Conservation (phyloP, 2,113 vertebrate genomes). For the Cyanoliseus patagonus region DNA sequence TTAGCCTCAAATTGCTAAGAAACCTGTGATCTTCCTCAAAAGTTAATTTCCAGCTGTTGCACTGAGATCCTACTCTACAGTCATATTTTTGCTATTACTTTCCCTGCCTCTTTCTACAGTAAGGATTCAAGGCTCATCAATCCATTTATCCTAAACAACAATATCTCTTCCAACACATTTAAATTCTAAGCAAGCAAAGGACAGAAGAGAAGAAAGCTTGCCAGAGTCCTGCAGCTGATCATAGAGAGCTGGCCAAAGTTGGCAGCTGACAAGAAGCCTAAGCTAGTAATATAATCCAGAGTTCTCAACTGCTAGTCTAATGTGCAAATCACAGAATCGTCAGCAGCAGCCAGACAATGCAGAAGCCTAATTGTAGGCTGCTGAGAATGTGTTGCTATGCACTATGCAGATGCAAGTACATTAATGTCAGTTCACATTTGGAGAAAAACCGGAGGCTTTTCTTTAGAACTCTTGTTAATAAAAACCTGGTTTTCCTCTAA, state of each 20-base stretch:
- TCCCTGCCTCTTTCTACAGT: not conserved
- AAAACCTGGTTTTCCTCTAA: not conserved
- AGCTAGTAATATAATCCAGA: not conserved
- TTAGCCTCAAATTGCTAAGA: not conserved
- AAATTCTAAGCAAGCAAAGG: not conserved
- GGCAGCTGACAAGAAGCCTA: slow-evolving; percentile 3
- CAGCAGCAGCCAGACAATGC: not conserved
- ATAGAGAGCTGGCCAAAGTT: not conserved
- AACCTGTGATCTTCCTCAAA: not conserved
- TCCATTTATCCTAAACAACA: not conserved
- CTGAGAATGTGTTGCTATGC: not conserved
- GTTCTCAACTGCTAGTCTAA: not conserved
- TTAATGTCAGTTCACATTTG: not conserved
- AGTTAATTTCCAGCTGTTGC: not conserved
- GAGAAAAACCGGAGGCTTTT: not conserved
- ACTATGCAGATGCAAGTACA: not conserved
- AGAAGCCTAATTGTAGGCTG: not conserved
- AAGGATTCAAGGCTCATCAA: not conserved
- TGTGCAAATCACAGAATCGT: not conserved
- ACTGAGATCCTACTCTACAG: not conserved
- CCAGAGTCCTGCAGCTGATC: not conserved
- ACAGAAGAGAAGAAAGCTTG: not conserved
- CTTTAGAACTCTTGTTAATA: not conserved
- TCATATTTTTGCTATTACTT: not conserved
- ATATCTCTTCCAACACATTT: not conserved